phyloP scores from a whole-genome alignment of 2,888 invertebrate genomes.

The Dioctria rufipes region DNA sequence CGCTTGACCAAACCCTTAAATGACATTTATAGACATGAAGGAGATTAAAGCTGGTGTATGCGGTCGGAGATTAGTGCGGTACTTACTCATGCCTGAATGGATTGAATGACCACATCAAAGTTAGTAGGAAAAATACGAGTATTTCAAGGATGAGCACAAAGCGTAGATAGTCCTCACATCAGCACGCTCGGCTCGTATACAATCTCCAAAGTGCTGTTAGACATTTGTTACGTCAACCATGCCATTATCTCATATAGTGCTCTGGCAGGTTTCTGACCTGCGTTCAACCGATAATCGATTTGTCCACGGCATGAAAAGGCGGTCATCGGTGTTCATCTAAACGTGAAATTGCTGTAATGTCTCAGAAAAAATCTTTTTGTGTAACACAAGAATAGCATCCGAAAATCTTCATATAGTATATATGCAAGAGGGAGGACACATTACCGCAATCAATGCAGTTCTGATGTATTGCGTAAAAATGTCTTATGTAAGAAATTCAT shows the following conservation, averaged over 20 bases:
- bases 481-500: slow-evolving; percentile 25
- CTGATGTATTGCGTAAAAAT: slow-evolving; percentile 37
- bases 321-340: slow-evolving; percentile 50
- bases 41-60: slow-evolving; percentile 23
- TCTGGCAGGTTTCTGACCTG: slow-evolving; percentile 44
- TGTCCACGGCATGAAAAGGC: slow-evolving; percentile 52
- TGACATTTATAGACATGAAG: neutral
- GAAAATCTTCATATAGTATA: neutral
- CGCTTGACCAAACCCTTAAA: neutral
- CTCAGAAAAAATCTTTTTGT: slow-evolving; percentile 48
- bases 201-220: slow-evolving; percentile 10
- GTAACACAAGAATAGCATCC: slow-evolving; percentile 2
- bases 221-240: slow-evolving; percentile 44
- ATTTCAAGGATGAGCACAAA: slow-evolving; percentile 6
- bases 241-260: slow-evolving; percentile 25
- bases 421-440: neutral
- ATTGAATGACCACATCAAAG: slow-evolving; percentile 34
- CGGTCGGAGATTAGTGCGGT: slow-evolving; percentile 38
- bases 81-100: slow-evolving; percentile 42
- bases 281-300: slow-evolving; percentile 53
- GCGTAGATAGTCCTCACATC: neutral
- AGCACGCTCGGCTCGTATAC: neutral
- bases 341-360: slow-evolving; percentile 54
- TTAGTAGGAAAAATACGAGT: slow-evolving; percentile 10
- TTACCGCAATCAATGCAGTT: slow-evolving; percentile 33